Evolutionary conservation across 2,888 invertebrate genomes (phyloP).

Genomic region (Anorthoa munda): DNA sequence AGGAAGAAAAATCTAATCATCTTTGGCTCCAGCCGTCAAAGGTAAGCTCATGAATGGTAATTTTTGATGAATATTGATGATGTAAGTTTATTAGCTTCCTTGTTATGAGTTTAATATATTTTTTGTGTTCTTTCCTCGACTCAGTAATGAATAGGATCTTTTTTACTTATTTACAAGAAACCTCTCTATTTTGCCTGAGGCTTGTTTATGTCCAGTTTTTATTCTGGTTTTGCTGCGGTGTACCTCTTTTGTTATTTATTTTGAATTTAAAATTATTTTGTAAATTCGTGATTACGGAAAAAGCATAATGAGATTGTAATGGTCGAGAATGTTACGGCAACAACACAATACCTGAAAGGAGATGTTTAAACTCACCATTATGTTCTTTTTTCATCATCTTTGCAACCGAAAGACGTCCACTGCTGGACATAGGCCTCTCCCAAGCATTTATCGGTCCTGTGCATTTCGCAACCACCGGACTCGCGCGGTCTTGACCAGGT

Average conservation of each 20-base stretch:
- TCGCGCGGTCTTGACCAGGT: too few relatives aligned
- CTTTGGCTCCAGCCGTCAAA: slow-evolving; percentile 46
- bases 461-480: too few relatives aligned
- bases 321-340: too few relatives aligned
- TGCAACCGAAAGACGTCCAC: too few relatives aligned
- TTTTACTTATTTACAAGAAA: slow-evolving; percentile 20
- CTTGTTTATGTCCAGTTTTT: background rate
- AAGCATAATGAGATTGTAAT: background rate
- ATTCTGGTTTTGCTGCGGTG: background rate
- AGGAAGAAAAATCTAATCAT: slow-evolving; percentile 54
- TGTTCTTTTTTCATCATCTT: too few relatives aligned
- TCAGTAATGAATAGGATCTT: slow-evolving; percentile 34
- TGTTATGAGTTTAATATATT: slow-evolving; percentile 57
- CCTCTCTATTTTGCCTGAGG: background rate
- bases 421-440: too few relatives aligned
- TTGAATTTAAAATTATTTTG: background rate
- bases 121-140: slow-evolving; percentile 41
- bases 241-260: too few relatives aligned
- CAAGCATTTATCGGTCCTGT: too few relatives aligned
- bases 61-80: slow-evolving; percentile 64
- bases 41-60: slow-evolving; percentile 56
- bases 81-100: slow-evolving; percentile 54
- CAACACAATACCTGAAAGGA: too few relatives aligned
- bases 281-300: background rate
- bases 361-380: too few relatives aligned